A percentile compares a stretch with the other conserved stretches of the same genome.
Conservation (phyloP, 2,113 vertebrate genomes). For the Dunckerocampus dactyliophorus region DNA sequence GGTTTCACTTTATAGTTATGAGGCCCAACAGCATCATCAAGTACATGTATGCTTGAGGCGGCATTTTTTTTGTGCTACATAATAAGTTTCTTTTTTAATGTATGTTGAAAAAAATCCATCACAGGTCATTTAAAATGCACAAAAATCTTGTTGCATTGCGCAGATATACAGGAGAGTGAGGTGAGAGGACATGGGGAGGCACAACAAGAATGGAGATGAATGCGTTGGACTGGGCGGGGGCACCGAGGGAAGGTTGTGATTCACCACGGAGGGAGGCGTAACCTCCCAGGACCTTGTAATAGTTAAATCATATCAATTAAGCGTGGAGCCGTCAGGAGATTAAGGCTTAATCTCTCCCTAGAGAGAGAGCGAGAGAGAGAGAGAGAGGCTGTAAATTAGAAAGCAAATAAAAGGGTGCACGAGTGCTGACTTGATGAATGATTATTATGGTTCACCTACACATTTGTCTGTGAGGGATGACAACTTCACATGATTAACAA, state of each 20-base stretch:
- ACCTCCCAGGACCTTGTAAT: conserved; percentile 68
- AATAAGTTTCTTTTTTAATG: no score
- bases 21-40: conserved; percentile 3
- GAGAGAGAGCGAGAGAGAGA: conserved; percentile 47
- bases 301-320: conserved; percentile 88
- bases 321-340: conserved; percentile 73
- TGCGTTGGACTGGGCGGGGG: conserved; percentile 24
- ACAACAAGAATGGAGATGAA: conserved; percentile 28
- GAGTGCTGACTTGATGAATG: conserved; percentile 38
- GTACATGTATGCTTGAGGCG: neutral
- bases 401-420: conserved; percentile 26
- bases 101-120: no score
- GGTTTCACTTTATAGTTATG: conserved; percentile 9
- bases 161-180: neutral
- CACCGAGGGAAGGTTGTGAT: conserved; percentile 25
- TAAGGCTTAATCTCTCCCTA: conserved; percentile 76
- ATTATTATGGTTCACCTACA: neutral
- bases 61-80: no score
- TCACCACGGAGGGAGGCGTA: conserved; percentile 47
- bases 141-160: conserved; percentile 23
- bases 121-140: neutral
- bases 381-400: conserved; percentile 57
- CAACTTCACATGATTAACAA: neutral
- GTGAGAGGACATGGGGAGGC: conserved; percentile 20
- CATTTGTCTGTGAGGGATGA: neutral